Evolutionary conservation across 2,888 invertebrate species (phyloP).

Genomic region (Phrixothrix hirtus): DNA sequence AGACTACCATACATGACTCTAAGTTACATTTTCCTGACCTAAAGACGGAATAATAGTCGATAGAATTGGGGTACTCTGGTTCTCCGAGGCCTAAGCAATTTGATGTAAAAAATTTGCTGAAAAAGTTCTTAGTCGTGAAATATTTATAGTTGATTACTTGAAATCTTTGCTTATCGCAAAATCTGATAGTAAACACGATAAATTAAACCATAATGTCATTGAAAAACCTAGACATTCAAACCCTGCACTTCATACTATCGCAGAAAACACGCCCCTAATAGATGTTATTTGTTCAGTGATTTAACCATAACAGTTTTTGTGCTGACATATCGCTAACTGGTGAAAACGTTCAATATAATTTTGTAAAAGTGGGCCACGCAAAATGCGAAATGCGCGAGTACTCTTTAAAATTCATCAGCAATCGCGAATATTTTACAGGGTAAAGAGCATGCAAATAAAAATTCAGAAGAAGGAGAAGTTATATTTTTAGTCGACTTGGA

Average conservation of each 20-base stretch:
- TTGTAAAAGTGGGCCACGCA: not conserved
- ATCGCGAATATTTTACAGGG: not conserved
- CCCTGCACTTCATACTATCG: constrained; percentile 1
- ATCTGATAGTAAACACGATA: not conserved
- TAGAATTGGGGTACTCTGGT: too few relatives aligned
- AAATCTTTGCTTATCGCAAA: not conserved
- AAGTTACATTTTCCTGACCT: too few relatives aligned
- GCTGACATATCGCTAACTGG: too few relatives aligned
- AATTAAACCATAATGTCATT: not conserved
- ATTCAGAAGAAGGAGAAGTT: not conserved
- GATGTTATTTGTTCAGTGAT: not conserved
- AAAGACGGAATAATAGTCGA: too few relatives aligned
- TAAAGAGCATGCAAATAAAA: not conserved
- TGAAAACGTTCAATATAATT: not conserved
- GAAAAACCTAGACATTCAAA: not conserved
- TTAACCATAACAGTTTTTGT: not conserved
- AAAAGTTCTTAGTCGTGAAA: too few relatives aligned
- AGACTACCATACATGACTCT: too few relatives aligned
- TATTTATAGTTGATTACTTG: too few relatives aligned
- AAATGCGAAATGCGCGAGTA: not conserved
- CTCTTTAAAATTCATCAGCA: constrained; percentile 1
- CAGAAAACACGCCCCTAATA: not conserved
- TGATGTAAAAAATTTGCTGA: too few relatives aligned
- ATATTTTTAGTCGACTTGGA: not conserved
- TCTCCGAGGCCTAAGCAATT: too few relatives aligned